Evolutionary conservation across 2,113 vertebrate genomes (phyloP).

Genomic region (Laticauda laticaudata): DNA sequence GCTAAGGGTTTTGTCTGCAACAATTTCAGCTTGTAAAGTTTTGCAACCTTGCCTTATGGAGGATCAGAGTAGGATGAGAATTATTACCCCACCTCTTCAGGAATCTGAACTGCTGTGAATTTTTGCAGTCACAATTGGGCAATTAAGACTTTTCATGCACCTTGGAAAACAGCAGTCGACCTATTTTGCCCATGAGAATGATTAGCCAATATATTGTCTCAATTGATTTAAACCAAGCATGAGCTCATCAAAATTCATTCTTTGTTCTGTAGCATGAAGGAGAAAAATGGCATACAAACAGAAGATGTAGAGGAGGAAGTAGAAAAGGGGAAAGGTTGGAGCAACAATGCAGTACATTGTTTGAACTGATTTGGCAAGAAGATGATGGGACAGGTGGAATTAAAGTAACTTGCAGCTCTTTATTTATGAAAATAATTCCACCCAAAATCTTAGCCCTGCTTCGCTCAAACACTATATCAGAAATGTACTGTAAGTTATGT

Average conservation of each 20-base stretch:
- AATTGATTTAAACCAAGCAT: background rate
- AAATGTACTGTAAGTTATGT: background rate
- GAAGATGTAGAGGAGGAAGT: slow-evolving; percentile 4
- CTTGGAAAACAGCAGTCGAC: slow-evolving; percentile 5
- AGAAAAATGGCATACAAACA: slow-evolving; percentile 30
- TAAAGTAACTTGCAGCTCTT: slow-evolving; percentile 1
- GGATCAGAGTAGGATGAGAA: slow-evolving; percentile 13
- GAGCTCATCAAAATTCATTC: slow-evolving; percentile 6
- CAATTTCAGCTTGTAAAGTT: slow-evolving; percentile 27
- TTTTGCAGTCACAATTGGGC: background rate
- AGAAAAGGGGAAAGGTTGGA: background rate
- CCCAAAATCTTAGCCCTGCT: background rate
- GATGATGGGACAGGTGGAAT: background rate
- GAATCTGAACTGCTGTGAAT: slow-evolving; percentile 4
- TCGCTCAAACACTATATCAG: background rate
- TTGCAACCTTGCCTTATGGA: slow-evolving; percentile 29
- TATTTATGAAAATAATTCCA: slow-evolving; percentile 7
- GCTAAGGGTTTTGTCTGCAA: slow-evolving; percentile 46
- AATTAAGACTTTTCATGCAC: background rate
- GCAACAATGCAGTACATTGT: background rate
- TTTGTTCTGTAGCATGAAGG: slow-evolving; percentile 22
- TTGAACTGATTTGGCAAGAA: background rate
- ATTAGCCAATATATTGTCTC: slow-evolving; percentile 20
- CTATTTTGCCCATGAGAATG: slow-evolving; percentile 1
- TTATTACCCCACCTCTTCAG: background rate